Base-by-base conservation (phyloP, 1,140 invertebrate species). In the Adelges cooleyi region DNA sequence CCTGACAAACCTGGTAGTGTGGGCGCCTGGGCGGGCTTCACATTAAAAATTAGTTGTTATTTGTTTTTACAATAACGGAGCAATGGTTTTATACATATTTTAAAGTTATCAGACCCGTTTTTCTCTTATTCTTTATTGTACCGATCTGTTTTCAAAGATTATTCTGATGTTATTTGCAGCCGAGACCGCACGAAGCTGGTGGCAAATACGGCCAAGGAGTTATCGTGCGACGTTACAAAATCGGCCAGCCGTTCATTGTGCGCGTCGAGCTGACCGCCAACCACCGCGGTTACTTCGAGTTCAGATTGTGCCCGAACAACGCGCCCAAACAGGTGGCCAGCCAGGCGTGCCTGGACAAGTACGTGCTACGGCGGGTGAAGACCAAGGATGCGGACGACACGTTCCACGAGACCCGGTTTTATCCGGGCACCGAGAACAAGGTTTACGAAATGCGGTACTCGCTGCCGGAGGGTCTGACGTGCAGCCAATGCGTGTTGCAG, bases 231-330 rank as follows among this genome's bases (percentile, higher is more conserved):
- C 82, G 81, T 71, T 92, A 92, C 71, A 76, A 80, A 36, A 80
- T 81, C 0, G 81, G 81, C 25, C 79, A 83, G 11, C 74, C 80
- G 9, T 83, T 92, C 62, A 81, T 81, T 4, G 82, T 92, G 5
- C 80, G 83, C 25, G 80, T 92, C 0, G 85, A 91, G 71, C 70
- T 91, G 1, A 92, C 88, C 0, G 87, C 87, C 4, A 82, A 81
- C 70, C 89, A 92, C 74, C 79, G 81, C 68, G 92, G 92, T 10
- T 92, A 84, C 74, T 95, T 94, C 71, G 88, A 94, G 72, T 94
- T 95, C 75, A 79, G 87, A 65, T 70, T 91, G 0, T 95, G 91
- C 72, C 82, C 89, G 0, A 79, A 81, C 72, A 80, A 78, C 36
- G 73, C 73, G 65, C 74, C 38, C 38, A 74, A 71, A 67, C 53